Percentiles rank a stretch among this genome's conserved stretches.
phyloP scores from a whole-genome alignment of 2,113 vertebrate species.

The Neolamprologus toae region DNA sequence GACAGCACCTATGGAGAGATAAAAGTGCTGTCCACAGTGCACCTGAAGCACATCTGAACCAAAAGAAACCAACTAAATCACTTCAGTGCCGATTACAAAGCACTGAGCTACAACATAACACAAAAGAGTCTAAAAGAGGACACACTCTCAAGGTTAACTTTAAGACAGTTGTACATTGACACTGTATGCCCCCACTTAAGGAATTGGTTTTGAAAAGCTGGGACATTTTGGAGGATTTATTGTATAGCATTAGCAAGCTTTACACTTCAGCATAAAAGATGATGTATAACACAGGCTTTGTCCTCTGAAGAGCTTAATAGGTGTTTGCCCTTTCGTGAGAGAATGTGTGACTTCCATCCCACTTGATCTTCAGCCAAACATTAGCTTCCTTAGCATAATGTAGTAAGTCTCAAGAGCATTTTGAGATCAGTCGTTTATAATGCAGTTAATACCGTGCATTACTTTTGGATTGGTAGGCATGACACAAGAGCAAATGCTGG shows the following conservation, averaged over 20 bases:
- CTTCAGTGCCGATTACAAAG: background rate
- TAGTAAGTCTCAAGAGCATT: slow-evolving; percentile 9
- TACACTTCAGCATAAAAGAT: slow-evolving; percentile 14
- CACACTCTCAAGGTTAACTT: slow-evolving; percentile 10
- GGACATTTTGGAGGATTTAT: slow-evolving; percentile 30
- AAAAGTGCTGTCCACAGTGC: background rate
- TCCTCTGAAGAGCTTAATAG: slow-evolving; percentile 42
- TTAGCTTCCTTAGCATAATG: slow-evolving; percentile 21
- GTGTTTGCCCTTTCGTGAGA: slow-evolving; percentile 11
- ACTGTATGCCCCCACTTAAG: slow-evolving; percentile 12
- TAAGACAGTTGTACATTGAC: background rate
- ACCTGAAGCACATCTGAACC: background rate
- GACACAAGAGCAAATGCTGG: background rate
- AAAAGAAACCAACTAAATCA: background rate
- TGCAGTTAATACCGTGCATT: background rate
- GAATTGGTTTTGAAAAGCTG: slow-evolving; percentile 26
- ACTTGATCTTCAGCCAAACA: slow-evolving; percentile 36
- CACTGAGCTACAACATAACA: background rate
- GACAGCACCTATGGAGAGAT: background rate
- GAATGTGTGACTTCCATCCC: slow-evolving; percentile 18
- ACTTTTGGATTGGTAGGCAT: background rate
- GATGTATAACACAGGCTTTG: slow-evolving; percentile 19
- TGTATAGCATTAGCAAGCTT: slow-evolving; percentile 17
- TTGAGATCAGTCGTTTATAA: slow-evolving; percentile 18
- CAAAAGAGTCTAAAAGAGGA: background rate